These are phyloP conservation scores for Scrobipalpa costella DNA, from an alignment of 2,888 invertebrate genomes.

Conservation along the genomic window DNA sequence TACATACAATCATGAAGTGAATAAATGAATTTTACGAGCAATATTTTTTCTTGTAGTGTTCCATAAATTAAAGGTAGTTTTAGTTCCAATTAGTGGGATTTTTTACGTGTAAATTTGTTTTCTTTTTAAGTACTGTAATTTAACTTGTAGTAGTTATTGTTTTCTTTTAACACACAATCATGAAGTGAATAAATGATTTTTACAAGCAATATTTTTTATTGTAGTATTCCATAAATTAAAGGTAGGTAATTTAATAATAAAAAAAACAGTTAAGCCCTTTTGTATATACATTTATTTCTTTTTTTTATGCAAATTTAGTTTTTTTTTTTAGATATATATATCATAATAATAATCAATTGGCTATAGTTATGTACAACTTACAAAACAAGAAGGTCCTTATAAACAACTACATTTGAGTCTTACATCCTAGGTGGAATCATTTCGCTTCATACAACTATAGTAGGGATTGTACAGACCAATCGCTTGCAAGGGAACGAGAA, in stretches of 20 bases:
- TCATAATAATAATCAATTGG: conserved; percentile 68
- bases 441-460: conserved; percentile 41
- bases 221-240: too few relatives aligned
- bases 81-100: too few relatives aligned
- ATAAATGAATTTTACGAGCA: too few relatives aligned
- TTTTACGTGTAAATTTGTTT: too few relatives aligned
- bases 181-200: too few relatives aligned
- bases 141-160: too few relatives aligned
- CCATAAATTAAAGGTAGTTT: conserved; percentile 25
- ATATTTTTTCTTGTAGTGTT: too few relatives aligned
- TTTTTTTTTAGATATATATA: conserved; percentile 65
- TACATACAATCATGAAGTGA: too few relatives aligned
- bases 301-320: conserved; percentile 51
- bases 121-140: too few relatives aligned
- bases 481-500: neutral
- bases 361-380: conserved; percentile 75
- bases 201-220: too few relatives aligned
- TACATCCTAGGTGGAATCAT: conserved; percentile 75
- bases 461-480: conserved; percentile 15
- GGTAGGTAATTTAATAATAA: conserved; percentile 30
- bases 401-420: conserved; percentile 71
- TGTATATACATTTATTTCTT: conserved; percentile 69
- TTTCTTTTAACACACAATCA: too few relatives aligned
- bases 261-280: conserved; percentile 38
- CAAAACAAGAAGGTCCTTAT: conserved; percentile 65